Evolutionary conservation across 2,797 vertebrate species (phyloP), one percentile per base, ranked within the genome.

Genomic region (Syngnathus rostellatus): DNA sequence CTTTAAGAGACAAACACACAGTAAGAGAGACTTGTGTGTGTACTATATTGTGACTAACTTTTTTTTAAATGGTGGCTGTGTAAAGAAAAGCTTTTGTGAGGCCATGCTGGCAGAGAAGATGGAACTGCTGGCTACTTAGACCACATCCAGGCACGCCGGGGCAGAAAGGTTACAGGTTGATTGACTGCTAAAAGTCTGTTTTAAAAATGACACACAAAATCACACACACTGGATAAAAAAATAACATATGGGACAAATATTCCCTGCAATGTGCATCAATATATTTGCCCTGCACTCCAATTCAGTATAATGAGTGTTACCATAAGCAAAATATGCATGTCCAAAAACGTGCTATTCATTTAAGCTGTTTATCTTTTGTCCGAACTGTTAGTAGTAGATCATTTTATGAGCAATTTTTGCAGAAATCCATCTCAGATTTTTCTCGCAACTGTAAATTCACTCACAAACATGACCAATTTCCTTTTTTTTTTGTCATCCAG

Each of bases 291-390:
- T 81, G 80, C 75, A 23, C 74, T 78, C 74, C 69, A 57, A 65
- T 77, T 83, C 77, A 59, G 74, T 75, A 70, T 73, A 70, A 48
- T 54, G 58, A 80, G 83, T 75, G 81, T 82, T 79, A 78, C 84
- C 79, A 81, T 84, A 74, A 85, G 77, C 72, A 81, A 83, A 85
- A 81, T 77, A 78, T 72, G 25, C 6, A 8, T 9, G 48, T 51
- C 48, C 19, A n/a, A 51, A n/a, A 8, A 19, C n/a, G 19, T 16
- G 25, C 5, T 37, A 17, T 31, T 7, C 23, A 23, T 57, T 37
- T 57, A 37, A 37, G 54, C 25, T 16, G 5, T 55, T 25, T 37
- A 31, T 37, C 12, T 16, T 7, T 14, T 16, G 53, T 23, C 9
- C 14, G 7, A 31, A 57, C 23, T 8, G 14, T 31, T 31, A 31